A percentile compares a stretch with the other conserved stretches of the same genome.
These are phyloP conservation scores for Linnaemya vulpina DNA, from an alignment of 2,888 invertebrate species.

Conservation along the genomic window DNA sequence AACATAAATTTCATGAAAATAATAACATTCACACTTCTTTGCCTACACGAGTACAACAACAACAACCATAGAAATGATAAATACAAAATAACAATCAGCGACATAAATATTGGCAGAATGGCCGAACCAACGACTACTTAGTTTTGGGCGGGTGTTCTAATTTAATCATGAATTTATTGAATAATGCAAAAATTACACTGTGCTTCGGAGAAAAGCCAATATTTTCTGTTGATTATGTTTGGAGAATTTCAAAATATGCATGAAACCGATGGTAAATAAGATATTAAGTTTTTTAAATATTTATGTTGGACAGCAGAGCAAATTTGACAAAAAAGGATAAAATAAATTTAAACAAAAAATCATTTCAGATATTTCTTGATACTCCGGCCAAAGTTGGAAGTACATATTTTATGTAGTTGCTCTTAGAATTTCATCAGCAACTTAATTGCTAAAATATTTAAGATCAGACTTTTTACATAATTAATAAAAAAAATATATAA, in stretches of 20 bases:
- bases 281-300: no score
- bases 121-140: neutral
- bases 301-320: no score
- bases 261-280: no score
- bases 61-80: neutral
- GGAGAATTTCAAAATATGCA: neutral
- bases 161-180: constrained; percentile 1
- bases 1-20: constrained; percentile 55
- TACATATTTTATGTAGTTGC: no score
- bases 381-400: no score
- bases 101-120: constrained; percentile 34
- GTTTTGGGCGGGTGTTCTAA: neutral
- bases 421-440: no score
- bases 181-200: constrained; percentile 8
- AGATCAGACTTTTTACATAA: no score
- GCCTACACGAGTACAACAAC: neutral
- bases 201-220: neutral
- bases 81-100: constrained; percentile 18
- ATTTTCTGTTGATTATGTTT: neutral
- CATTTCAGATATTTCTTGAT: no score
- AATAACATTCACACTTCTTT: constrained; percentile 14
- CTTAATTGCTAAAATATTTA: no score
- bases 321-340: no score
- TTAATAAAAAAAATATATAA: no score
- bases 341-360: no score